These are phyloP conservation scores for Galaxea fascicularis DNA, from an alignment of 92 coral and sea anemone species.

Conservation along the genomic window DNA sequence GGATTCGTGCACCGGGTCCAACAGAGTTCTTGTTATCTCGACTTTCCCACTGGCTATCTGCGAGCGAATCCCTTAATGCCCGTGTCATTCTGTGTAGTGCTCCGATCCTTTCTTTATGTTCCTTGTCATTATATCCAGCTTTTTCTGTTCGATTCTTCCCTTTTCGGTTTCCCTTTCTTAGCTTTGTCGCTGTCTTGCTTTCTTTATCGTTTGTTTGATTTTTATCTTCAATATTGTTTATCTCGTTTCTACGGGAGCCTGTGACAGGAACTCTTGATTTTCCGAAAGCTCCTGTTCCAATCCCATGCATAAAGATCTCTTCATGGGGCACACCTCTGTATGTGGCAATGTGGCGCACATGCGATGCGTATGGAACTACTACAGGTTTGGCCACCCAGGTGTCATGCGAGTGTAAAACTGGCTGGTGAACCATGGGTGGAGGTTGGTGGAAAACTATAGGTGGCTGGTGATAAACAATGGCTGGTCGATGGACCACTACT, in stretches of 20 bases:
- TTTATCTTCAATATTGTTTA: conserved; percentile 19
- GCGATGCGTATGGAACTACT: conserved; percentile 78
- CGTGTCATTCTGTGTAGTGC: conserved; percentile 62
- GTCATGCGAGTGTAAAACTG: conserved; percentile 90
- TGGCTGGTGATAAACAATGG: conserved; percentile 98
- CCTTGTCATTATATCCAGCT: conserved; percentile 23
- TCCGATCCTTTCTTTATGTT: conserved; percentile 19
- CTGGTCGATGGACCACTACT: conserved; percentile 98
- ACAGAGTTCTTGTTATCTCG: conserved; percentile 12
- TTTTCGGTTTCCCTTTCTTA: background rate
- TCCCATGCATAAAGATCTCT: conserved; percentile 80
- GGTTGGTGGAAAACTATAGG: conserved; percentile 97
- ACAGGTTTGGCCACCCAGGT: conserved; percentile 86
- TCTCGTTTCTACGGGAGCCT: conserved; percentile 65
- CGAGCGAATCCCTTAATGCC: conserved; percentile 31
- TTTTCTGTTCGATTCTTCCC: conserved; percentile 32
- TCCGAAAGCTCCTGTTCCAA: conserved; percentile 81
- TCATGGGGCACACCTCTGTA: conserved; percentile 95
- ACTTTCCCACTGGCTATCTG: background rate
- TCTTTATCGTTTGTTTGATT: background rate
- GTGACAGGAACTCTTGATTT: conserved; percentile 78
- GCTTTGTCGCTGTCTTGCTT: background rate
- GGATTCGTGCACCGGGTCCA: conserved; percentile 63
- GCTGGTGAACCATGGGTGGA: conserved; percentile 95
- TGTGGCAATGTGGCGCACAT: conserved; percentile 69